Evolutionary conservation across 1,140 invertebrate species (phyloP).

Genomic region (Hyphantria cunea): DNA sequence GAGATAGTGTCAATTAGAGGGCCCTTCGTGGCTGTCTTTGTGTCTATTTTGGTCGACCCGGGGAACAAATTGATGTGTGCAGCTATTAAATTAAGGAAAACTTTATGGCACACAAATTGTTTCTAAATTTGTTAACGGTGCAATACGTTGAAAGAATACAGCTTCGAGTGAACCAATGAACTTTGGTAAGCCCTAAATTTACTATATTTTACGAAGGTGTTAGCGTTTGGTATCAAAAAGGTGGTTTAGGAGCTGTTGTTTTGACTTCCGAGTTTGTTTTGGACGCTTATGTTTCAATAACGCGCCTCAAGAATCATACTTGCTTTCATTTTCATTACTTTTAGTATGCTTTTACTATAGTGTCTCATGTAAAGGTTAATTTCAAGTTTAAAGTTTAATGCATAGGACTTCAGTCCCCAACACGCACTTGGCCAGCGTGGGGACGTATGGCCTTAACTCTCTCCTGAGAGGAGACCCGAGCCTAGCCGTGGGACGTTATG

Average conservation of each 20-base stretch:
- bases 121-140: slow-evolving; percentile 28
- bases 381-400: too few relatives aligned
- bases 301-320: not conserved
- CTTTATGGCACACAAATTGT: slow-evolving; percentile 54
- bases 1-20: slow-evolving; percentile 63
- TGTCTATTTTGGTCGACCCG: slow-evolving; percentile 40
- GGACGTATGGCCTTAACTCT: too few relatives aligned
- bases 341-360: not conserved
- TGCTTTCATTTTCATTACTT: not conserved
- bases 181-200: not conserved
- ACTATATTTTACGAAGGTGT: slow-evolving; percentile 2
- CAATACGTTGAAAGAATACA: slow-evolving; percentile 1
- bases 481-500: too few relatives aligned
- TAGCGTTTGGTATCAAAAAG: not conserved
- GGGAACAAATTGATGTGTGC: slow-evolving; percentile 46
- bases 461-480: too few relatives aligned
- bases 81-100: slow-evolving; percentile 42
- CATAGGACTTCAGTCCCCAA: too few relatives aligned
- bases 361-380: too few relatives aligned
- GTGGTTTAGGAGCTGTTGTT: not conserved
- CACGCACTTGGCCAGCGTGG: too few relatives aligned
- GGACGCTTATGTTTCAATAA: not conserved
- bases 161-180: not conserved
- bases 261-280: not conserved
- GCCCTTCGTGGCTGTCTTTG: slow-evolving; percentile 33